Base-by-base conservation (phyloP, 2,797 vertebrate genomes). In the Parotocinclus haroldoi region DNA sequence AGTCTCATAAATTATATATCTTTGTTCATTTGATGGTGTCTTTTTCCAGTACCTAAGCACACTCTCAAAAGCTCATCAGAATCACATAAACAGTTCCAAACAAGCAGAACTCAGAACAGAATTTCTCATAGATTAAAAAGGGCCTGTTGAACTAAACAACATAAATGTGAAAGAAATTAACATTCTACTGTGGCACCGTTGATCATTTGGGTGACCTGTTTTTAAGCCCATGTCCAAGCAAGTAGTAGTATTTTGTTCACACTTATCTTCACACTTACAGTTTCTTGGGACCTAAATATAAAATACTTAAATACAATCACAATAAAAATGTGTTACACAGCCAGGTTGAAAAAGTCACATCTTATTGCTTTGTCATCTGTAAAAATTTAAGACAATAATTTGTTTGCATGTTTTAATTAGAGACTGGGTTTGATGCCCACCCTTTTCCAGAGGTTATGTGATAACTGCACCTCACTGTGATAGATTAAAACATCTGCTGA, bases 381-480 rank as follows among this genome's bases (percentile, higher is more conserved):
- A 91, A 92, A 91, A 88, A 90, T 88, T 86, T 80, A 82, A 87
- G 88, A 16, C 83, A 82, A 86, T 85, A 82, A 83, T 87, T 89
- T 79, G 37, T 86, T 87, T 90, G 83, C 84, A 73, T 67, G 36
- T 88, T 92, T 86, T 93, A 91, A 93, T 92, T 90, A 91, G 88
- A 68, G 90, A 89, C 87, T 85, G 87, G 89, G 90, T 89, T 91
- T 92, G 90, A 90, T 83, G 90, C 87, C 89, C 88, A 90, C 88
- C 83, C 81, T 89, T 91, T 91, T 90, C 73, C 78, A 77, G 75
- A 75, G 86, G 90, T 88, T 91, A 90, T 91, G 90, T 82, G 91
- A 91, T 93, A 93, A 94, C 93, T 93, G 91, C 83, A 92, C 87
- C 90, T 91, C 90, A 90, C 88, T 87, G 82, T 84, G 85, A 80